Percentiles rank a stretch among this genome's conserved stretches.
Conservation (phyloP, 2,888 invertebrate genomes). For the Folsomia manolachei region DNA sequence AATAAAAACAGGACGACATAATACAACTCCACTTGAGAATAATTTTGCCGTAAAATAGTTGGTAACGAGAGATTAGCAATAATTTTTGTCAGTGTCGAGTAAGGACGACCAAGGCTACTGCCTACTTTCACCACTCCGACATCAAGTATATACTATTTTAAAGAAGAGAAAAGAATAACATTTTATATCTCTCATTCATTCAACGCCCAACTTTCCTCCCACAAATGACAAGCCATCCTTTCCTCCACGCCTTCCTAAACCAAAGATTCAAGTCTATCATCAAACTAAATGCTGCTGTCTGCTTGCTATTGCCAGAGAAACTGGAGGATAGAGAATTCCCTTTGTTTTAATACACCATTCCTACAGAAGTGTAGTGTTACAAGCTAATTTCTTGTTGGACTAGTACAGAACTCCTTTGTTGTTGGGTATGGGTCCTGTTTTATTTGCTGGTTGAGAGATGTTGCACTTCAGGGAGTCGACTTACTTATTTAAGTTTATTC, state of each 20-base stretch:
- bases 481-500: neutral
- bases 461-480: neutral
- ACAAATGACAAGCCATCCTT: neutral
- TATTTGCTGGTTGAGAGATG: neutral
- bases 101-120: no score
- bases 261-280: neutral
- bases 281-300: no score
- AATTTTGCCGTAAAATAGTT: no score
- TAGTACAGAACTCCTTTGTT: neutral
- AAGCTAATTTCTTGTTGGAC: neutral
- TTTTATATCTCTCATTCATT: neutral
- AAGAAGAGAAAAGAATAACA: neutral
- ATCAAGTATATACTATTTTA: no score
- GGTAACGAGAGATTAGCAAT: no score
- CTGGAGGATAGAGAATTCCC: neutral
- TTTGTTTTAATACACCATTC: neutral
- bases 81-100: no score
- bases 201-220: neutral
- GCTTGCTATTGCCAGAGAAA: no score
- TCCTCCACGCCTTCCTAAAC: no score
- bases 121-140: no score
- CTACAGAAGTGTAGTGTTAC: conserved; percentile 1
- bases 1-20: no score
- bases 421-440: neutral
- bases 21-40: no score